Evolutionary conservation across 2,888 invertebrate species (phyloP).

Genomic region (Pristionchus exspectatus): DNA sequence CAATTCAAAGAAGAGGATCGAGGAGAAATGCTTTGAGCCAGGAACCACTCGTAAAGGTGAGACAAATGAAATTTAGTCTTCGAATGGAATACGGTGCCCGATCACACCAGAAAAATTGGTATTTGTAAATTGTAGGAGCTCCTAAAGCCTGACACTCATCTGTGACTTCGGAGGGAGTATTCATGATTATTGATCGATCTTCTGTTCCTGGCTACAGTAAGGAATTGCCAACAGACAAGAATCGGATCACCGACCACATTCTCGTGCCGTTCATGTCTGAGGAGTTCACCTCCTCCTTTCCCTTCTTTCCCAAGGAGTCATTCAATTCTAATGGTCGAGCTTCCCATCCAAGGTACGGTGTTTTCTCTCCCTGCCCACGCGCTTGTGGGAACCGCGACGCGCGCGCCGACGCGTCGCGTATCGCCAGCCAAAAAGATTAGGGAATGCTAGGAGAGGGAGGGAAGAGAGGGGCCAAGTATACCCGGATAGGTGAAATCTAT

Average conservation of each 20-base stretch:
- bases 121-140: not conserved
- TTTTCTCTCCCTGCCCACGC: not conserved
- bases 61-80: not conserved
- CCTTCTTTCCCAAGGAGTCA: not conserved
- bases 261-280: not conserved
- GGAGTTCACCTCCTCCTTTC: not conserved
- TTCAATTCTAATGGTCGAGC: not conserved
- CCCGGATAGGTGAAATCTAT: constrained; percentile 23
- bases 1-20: not conserved
- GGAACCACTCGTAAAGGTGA: not conserved
- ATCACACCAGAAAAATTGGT: not conserved
- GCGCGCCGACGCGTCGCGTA: constrained; percentile 22
- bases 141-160: not conserved
- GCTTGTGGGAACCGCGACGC: constrained; percentile 19
- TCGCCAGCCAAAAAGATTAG: not conserved
- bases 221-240: not conserved
- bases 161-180: not conserved
- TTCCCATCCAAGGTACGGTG: constrained; percentile 44
- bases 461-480: constrained; percentile 39
- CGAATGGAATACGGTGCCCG: not conserved
- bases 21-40: not conserved
- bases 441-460: constrained; percentile 4
- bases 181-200: not conserved
- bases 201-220: not conserved
- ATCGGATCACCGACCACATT: not conserved